A percentile compares a stretch with the other conserved stretches of the same genome.
Conservation (phyloP, 2,888 invertebrate genomes). For the Tipula vernalis region DNA sequence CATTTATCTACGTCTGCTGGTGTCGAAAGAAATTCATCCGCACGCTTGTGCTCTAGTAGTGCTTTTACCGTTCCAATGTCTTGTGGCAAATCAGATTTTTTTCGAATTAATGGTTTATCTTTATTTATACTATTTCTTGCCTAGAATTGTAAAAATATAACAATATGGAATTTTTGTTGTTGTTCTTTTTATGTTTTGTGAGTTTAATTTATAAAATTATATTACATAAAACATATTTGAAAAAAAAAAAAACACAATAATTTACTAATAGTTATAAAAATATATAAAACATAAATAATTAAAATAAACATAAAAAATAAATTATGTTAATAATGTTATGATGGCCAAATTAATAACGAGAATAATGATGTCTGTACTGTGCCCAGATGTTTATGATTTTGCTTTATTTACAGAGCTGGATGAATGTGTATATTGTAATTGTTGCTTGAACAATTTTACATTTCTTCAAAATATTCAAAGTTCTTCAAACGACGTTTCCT, state of each 20-base stretch:
- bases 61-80: slow-evolving; percentile 86
- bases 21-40: slow-evolving; percentile 79
- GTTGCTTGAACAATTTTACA: too few species aligned
- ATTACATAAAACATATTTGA: slow-evolving; percentile 15
- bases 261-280: too few species aligned
- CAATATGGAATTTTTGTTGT: slow-evolving; percentile 12
- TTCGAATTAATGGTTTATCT: slow-evolving; percentile 79
- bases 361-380: too few species aligned
- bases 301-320: background rate
- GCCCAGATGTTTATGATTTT: too few species aligned
- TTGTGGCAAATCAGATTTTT: slow-evolving; percentile 91
- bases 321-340: background rate
- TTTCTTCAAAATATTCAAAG: too few species aligned
- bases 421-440: too few species aligned
- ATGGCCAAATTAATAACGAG: background rate
- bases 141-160: slow-evolving; percentile 28
- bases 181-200: background rate
- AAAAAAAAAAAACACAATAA: background rate
- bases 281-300: background rate
- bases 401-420: too few species aligned
- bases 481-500: too few species aligned
- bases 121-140: slow-evolving; percentile 53
- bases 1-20: slow-evolving; percentile 79
- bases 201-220: slow-evolving; percentile 12
- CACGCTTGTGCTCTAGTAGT: slow-evolving; percentile 81